Percentiles rank a stretch among this genome's conserved stretches.
phyloP scores from a whole-genome alignment of 2,888 invertebrate species.

The Autographa pulchrina region DNA sequence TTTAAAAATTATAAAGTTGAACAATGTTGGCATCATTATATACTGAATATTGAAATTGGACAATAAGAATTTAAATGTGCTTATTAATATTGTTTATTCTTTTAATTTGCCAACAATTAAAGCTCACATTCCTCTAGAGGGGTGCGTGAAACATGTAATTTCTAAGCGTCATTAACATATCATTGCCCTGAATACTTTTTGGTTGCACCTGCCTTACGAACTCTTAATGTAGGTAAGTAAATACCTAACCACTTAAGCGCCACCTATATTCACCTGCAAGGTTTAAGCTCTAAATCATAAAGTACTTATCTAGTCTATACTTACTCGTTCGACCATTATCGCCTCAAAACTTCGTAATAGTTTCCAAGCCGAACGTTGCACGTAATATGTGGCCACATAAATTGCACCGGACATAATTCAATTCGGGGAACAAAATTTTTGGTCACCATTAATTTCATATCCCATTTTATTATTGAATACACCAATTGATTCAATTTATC shows the following conservation, averaged over 20 bases:
- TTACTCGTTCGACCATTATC: conserved; percentile 52
- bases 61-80: not conserved
- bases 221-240: not conserved
- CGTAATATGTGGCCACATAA: conserved; percentile 57
- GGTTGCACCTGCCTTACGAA: not conserved
- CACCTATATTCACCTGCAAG: conserved; percentile 24
- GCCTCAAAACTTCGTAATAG: conserved; percentile 55
- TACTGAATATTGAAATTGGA: not conserved
- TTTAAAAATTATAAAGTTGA: conserved; percentile 15
- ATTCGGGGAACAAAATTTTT: conserved; percentile 49
- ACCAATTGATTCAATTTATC: conserved; percentile 51
- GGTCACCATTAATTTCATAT: conserved; percentile 49
- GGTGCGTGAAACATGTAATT: not conserved
- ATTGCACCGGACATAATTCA: conserved; percentile 52
- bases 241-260: conserved; percentile 22
- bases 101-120: not conserved
- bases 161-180: not conserved
- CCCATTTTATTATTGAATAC: conserved; percentile 44
- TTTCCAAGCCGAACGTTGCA: conserved; percentile 51
- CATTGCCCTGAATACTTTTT: not conserved
- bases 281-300: conserved; percentile 38
- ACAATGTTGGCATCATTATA: not conserved
- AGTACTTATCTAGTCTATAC: conserved; percentile 57
- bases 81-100: not conserved
- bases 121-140: not conserved